Evolutionary conservation across 2,888 invertebrate genomes (phyloP), one percentile per base, ranked within the genome.

Genomic region (Uropetala carovei): DNA sequence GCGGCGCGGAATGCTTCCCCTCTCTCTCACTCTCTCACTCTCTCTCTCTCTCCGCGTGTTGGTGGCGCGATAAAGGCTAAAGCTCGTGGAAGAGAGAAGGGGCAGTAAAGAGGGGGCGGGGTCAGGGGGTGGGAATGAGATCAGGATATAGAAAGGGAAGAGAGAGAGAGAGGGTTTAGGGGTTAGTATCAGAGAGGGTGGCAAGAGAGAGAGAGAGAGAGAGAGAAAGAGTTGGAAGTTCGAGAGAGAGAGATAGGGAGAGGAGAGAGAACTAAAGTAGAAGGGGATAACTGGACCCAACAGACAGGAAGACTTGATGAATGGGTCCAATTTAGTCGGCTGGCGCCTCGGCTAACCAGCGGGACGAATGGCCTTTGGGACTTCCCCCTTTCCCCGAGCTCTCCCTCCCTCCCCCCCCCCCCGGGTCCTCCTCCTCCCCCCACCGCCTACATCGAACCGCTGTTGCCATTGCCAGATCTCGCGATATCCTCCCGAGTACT

Each of bases 341-440:
- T 92, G 92, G 83, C 92, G 92, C 92, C 92, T 92, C 64, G 92
- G 92, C 92, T 92, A 92, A 92, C 92, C 92, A 92, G 92, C 92
- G 92, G 92, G 92, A 92, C 92, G 92, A 92, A 92, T 92, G 64
- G 89, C 89, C 89, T 89, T 64, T 89, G 89, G 89, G 89, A 89
- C 89, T 89, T 89, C 43, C 89, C 64, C 57, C 58, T 57, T 22
- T 14, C 43, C 64, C 60, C 58, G 22, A 58, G 7, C 27, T 18
- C 56, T 57, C 83, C 56, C 16, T 7, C 16, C 27, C 57, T 11
- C 43, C 9, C 60, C 9, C 59, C 60, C 22, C 27, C 43, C 64
- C 60, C 58, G n/a, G 27, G 9, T 11, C 43, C 9, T 30, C 9
- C 59, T 27, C 22, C 83, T 18, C 43, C 30, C 43, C 43, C 58